Evolutionary conservation across 2,113 vertebrate genomes (phyloP).

Genomic region (Chaetodon auriga): DNA sequence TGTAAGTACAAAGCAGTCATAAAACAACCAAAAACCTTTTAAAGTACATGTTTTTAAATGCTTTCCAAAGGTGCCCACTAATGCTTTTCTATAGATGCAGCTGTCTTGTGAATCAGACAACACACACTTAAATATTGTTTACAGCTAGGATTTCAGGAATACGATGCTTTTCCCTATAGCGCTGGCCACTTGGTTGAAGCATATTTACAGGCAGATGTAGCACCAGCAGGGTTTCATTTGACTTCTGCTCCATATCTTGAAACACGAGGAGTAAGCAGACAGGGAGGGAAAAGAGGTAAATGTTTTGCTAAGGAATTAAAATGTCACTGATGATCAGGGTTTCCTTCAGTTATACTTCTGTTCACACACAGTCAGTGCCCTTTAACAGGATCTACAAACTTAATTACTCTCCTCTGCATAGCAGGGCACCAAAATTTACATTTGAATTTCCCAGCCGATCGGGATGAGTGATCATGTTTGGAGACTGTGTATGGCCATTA

Average conservation of each 20-base stretch:
- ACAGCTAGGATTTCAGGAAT: conserved; percentile 3
- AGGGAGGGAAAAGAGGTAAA: background rate
- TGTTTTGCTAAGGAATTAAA: conserved; percentile 25
- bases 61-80: conserved; percentile 1
- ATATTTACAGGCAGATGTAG: conserved; percentile 1
- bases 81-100: background rate
- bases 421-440: conserved; percentile 9
- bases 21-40: conserved; percentile 7
- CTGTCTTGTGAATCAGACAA: background rate
- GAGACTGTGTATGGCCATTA: conserved; percentile 28
- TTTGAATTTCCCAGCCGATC: conserved; percentile 24
- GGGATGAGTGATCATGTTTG: conserved; percentile 28
- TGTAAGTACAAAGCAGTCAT: background rate
- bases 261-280: conserved; percentile 9
- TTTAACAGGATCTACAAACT: conserved; percentile 1
- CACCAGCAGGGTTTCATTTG: conserved; percentile 8
- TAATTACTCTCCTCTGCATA: background rate
- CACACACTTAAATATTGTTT: conserved; percentile 9
- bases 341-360: background rate
- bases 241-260: conserved; percentile 20
- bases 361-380: conserved; percentile 1
- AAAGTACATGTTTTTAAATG: background rate
- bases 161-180: background rate
- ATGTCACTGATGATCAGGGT: conserved; percentile 6
- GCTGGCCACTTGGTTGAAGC: background rate